Evolutionary conservation across 2,797 vertebrate species (phyloP).

Genomic region (Delichon dasypus): DNA sequence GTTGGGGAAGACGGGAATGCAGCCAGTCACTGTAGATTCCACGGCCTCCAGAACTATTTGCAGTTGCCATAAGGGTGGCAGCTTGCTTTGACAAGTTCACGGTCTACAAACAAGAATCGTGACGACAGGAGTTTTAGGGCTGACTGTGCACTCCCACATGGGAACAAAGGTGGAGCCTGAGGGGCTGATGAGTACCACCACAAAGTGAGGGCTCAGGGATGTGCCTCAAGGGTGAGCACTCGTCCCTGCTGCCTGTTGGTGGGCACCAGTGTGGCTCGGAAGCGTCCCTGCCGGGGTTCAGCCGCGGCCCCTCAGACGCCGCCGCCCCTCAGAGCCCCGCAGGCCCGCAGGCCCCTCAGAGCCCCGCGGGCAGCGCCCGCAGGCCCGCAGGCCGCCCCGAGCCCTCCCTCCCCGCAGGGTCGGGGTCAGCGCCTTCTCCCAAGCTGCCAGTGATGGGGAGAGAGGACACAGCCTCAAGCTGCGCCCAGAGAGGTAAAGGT

Average conservation of each 20-base stretch:
- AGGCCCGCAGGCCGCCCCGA: background rate
- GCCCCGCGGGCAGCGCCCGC: rapidly evolving
- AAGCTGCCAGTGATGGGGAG: too few relatives aligned
- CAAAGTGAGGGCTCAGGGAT: background rate
- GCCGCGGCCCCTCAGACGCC: rapidly evolving
- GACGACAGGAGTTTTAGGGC: too few relatives aligned
- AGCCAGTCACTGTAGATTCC: background rate
- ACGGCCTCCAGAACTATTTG: rapidly evolving
- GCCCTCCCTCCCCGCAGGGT: too few relatives aligned
- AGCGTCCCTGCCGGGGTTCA: rapidly evolving
- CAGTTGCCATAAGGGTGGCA: rapidly evolving
- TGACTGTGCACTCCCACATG: rapidly evolving
- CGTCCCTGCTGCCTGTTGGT: rapidly evolving
- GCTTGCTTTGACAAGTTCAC: rapidly evolving
- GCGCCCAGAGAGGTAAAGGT: too few relatives aligned
- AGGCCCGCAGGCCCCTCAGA: too few relatives aligned
- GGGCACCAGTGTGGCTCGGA: rapidly evolving
- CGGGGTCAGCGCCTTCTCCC: background rate
- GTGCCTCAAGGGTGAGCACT: rapidly evolving
- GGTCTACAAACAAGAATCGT: rapidly evolving
- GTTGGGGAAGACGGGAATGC: rapidly evolving
- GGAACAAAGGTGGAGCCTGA: too few relatives aligned
- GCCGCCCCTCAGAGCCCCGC: rapidly evolving
- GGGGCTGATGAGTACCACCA: rapidly evolving
- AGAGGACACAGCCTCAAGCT: background rate